phyloP scores from a whole-genome alignment of 2,797 vertebrate species.

The Eidolon dupreanum region DNA sequence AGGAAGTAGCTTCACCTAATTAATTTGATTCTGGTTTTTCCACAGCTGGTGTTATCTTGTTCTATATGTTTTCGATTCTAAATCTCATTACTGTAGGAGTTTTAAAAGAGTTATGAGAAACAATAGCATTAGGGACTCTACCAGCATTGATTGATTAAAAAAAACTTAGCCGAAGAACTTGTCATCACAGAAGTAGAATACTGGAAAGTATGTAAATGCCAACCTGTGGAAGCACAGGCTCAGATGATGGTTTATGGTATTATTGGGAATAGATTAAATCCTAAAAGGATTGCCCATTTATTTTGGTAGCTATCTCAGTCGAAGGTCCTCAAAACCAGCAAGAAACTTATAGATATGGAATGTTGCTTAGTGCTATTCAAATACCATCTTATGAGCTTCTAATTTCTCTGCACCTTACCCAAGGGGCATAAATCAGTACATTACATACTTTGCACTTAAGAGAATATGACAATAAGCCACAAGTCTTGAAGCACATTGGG shows the following conservation, averaged over 20 bases:
- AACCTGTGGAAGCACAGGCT: background rate
- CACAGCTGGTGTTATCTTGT: background rate
- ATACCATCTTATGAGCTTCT: background rate
- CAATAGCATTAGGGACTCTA: background rate
- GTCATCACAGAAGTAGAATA: background rate
- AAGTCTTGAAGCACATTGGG: background rate
- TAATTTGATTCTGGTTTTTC: background rate
- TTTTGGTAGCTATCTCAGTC: background rate
- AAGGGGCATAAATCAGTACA: background rate
- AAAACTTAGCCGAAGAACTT: background rate
- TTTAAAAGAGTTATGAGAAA: slow-evolving; percentile 27
- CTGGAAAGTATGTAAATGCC: background rate
- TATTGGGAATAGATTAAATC: background rate
- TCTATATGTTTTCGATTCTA: background rate
- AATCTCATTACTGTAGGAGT: background rate
- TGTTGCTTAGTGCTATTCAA: background rate
- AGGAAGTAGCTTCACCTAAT: background rate
- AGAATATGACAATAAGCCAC: background rate
- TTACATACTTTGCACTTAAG: background rate
- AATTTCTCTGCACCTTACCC: background rate
- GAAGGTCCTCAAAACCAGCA: background rate
- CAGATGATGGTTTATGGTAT: background rate
- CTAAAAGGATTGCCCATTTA: background rate
- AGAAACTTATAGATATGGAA: background rate
- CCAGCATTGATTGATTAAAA: background rate